Evolutionary conservation across 1,140 invertebrate genomes (phyloP), one percentile per base, ranked within the genome.

Genomic region (Scaptomyza graminum): DNA sequence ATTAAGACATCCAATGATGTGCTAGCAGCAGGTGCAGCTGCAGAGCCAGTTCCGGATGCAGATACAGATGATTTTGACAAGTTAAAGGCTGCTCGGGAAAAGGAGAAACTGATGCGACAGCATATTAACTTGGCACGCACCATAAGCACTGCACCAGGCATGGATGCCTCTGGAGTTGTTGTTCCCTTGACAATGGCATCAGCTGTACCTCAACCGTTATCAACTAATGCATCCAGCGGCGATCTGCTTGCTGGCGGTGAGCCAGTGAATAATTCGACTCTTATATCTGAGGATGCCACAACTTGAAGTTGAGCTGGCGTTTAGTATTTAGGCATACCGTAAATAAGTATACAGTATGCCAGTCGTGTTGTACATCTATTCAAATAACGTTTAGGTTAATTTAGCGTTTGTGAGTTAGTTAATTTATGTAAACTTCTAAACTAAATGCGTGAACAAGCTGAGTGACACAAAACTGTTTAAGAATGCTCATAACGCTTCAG

Each of bases 51-150:
- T 0, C 59, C 37, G 8, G 31, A 34, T 9, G 7, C 31, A 5
- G 73, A 88, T 46, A 76, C 76, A 4, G 93, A 94, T 71, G 93
- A 94, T 62, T 94, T 94, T 41, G 92, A 93, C 1, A 93, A 93
- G 72, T 67, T 94, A 4, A 93, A 93, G 69, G 79, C 73, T 0
- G 87, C 93, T 15, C 90, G 93, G 4, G 92, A 93, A 63, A 93
- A 93, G 55, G 91, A 93, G 65, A 90, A 93, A 25, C 73, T 89
- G 2, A 89, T 93, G 50, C 92, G 91, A 9, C 92, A 92, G 11
- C 79, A 93, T 8, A 90, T 91, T 44, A 93, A 92, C 55, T 50
- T 94, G 28, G 92, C 87, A 1, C 83, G 93, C 31, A 93, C 92
- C 25, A 92, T 92, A 2, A 93, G 93, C 65, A 91, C 90, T 6